phyloP scores from a whole-genome alignment of 2,888 invertebrate species.

The Adelphocoris suturalis region DNA sequence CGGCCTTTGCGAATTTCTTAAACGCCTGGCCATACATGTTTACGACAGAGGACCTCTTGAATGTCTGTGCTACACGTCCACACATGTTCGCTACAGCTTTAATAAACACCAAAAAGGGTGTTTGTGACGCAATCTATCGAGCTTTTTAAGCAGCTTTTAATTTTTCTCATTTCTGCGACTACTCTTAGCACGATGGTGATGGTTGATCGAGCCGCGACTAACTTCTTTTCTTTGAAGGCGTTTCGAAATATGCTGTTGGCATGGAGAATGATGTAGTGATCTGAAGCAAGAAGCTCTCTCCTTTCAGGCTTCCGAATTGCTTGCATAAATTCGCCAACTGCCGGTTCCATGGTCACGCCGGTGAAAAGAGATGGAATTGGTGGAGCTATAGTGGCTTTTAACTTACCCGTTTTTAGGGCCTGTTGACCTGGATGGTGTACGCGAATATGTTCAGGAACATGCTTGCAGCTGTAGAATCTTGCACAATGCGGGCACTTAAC shows the following conservation, averaged over 20 bases:
- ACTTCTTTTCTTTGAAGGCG: constrained; percentile 54
- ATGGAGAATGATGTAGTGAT: constrained; percentile 7
- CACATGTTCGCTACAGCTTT: constrained; percentile 10
- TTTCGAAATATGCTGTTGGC: neutral
- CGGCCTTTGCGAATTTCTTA: constrained; percentile 58
- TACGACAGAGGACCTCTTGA: constrained; percentile 28
- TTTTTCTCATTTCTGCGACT: neutral
- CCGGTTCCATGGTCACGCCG: neutral
- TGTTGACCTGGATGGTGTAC: constrained; percentile 45
- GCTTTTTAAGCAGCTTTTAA: neutral
- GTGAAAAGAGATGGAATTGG: too few species aligned
- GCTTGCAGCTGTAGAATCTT: neutral
- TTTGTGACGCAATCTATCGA: constrained; percentile 44
- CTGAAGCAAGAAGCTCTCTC: neutral
- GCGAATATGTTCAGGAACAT: constrained; percentile 11
- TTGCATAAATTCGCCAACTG: neutral
- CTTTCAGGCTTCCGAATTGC: neutral
- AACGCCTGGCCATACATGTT: constrained; percentile 51
- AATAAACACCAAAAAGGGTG: constrained; percentile 8
- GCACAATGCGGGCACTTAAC: constrained; percentile 22
- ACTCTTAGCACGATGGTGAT: constrained; percentile 31
- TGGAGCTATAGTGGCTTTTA: neutral
- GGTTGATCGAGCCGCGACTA: constrained; percentile 37
- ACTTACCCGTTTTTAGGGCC: too few species aligned
- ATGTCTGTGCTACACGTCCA: neutral